Evolutionary conservation across 2,113 vertebrate species (phyloP), one percentile per base, ranked within the genome.

Genomic region (Cheirogaleus medius): DNA sequence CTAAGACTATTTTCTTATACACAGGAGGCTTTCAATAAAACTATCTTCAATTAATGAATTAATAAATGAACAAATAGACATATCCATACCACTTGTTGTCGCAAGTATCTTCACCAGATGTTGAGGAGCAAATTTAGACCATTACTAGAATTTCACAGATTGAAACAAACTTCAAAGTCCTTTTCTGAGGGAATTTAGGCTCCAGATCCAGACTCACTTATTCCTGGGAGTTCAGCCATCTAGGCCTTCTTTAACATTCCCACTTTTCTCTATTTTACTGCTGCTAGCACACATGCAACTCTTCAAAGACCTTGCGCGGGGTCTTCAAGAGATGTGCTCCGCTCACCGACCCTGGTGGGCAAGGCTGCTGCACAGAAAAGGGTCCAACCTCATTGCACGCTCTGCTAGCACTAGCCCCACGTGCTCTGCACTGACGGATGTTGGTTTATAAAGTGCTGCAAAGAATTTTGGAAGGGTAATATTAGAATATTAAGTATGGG

Each of bases 261-360:
- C 49, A 27, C 66, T 77, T 66, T 87, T 77, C 77, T 94, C 89
- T 85, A 81, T 84, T 74, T 95, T 23, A 52, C 82, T 80, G 89
- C 85, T 95, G 64, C 91, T 64, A 52, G 80, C 27, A 77, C 87
- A 39, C 92, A 95, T 86, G 86, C 91, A 73, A 18, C 81, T 83
- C 97, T 97, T 97, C 96, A 96, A 91, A 96, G 97, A 83, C 96
- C 93, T 96, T 95, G 88, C 90, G 37, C 47, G 93, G 97, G 94
- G 93, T 95, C 95, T 96, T 96, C 0, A 0, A 54, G 94, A 98
- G 92, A 98, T 56, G 64, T 21, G 96, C 98, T 76, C 94, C 95
- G 95, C 97, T 98, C 95, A 92, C 89, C 98, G 98, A 98, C 98
- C 97, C 97, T 97, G 90, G 87, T 90, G 97, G 98, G 97, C 84